Evolutionary conservation across 2,113 vertebrate species (phyloP), one percentile per base, ranked within the genome.

Genomic region (Carettochelys insculpta): DNA sequence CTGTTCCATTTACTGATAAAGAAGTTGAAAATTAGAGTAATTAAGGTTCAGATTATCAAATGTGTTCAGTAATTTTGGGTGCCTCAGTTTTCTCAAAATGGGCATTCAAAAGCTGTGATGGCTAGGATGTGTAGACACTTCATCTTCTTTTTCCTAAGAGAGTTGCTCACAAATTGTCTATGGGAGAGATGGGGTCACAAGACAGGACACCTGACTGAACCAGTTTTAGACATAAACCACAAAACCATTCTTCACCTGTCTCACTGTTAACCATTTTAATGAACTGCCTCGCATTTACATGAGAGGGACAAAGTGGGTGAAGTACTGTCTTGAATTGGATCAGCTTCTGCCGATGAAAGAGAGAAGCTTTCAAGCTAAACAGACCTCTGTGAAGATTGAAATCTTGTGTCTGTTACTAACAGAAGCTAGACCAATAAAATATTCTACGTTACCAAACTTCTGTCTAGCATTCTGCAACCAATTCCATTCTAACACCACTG

Each of bases 1-100:
- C 54, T 83, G 90, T 86, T 93, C 90, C 50, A 73, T 71, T 86
- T 52, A 76, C 76, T 86, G 83, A 92, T 52, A 83, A 89, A 83
- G 93, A 95, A 87, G 34, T 92, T 89, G 61, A 89, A 91, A 90
- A 77, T 54, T 31, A 61, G 54, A 50, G 78, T 86, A 94, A 92
- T 58, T 1, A 85, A 92, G 25, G 50, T 76, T 83, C 88, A 82
- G 1, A 54, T 61, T 90, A 84, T 85, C 45, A 84, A 54, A 27
- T 38, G 41, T 48, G n/a, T 73, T 31, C 43, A 38, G 24, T 56
- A 68, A 8, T 25, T 92, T 77, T 20, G 61, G 84, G 25, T 43
- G 75, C 29, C 50, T 86, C 31, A 90, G 6, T 89, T 89, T 71
- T 78, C 51, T n/a, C 51, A 43, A 75, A 45, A 75, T 75, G 41